Base-by-base conservation (phyloP, 2,797 vertebrate species). In the Phoxinus dragarum region DNA sequence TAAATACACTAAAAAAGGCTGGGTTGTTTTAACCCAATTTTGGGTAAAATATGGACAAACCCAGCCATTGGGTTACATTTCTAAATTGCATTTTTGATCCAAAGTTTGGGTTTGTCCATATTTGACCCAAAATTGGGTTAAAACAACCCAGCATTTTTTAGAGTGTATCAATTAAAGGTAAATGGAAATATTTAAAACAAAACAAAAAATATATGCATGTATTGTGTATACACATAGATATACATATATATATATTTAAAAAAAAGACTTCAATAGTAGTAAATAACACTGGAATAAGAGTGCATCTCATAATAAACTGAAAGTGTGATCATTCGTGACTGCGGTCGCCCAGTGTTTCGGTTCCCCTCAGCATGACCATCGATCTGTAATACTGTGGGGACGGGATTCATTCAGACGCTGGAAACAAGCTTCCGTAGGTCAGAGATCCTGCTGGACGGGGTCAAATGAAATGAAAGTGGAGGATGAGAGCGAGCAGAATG, bases 391-490 rank as follows among this genome's bases (percentile, higher is more conserved):
- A 71, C 52, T 84, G 88, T 14, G 88, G 78, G 3, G 19, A 21
- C 36, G 76, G 86, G 8, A 84, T 87, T 7, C 88, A 2, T n/a
- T 85, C 88, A n/a, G 86, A 86, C 0, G 80, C 80, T 17, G 89
- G 87, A 49, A 16, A 49, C 47, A 49, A 49, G 47, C 47, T 49
- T 49, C 19, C 69, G 83, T 21, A 86, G 77, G 75, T 93, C 88
- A 31, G 90, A 88, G 27, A 64, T 49, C 81, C 54, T 47, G 52
- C 52, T 5, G 42, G 75, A 16, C 68, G 73, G 59, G 90, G 89
- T 88, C 86, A 91, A 3, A 73, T 36, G n/a, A 91, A 72, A 72
- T 80, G 69, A 87, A 91, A 90, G 40, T 47, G 59, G 17, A 38
- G 77, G 69, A 88, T 56, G 31, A 88, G 67, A 84, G 82, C 47